These are phyloP conservation scores for Xenentodon cancila DNA, from an alignment of 2,797 vertebrate genomes.

Conservation along the genomic window DNA sequence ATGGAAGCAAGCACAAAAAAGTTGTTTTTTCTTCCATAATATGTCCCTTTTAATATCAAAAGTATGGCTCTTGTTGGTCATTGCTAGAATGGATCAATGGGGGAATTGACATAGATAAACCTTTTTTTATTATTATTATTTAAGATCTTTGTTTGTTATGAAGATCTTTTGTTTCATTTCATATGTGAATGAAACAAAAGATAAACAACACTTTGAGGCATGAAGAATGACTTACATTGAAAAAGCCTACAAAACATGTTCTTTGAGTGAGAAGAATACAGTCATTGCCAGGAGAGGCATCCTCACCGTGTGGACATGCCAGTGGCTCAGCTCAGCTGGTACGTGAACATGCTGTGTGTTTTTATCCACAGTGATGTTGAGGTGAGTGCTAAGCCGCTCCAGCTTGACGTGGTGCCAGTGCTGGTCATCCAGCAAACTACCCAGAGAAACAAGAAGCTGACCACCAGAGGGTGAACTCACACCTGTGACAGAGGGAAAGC, in stretches of 20 bases:
- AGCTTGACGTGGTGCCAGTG: slow-evolving; percentile 94
- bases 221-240: not conserved
- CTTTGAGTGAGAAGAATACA: not conserved
- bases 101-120: no score
- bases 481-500: slow-evolving; percentile 50
- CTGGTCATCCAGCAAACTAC: slow-evolving; percentile 94
- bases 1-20: no score
- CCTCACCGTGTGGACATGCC: slow-evolving; percentile 91
- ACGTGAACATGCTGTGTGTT: slow-evolving; percentile 87
- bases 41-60: no score
- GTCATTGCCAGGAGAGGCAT: not conserved
- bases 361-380: slow-evolving; percentile 93
- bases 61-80: no score
- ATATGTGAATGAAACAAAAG: no score
- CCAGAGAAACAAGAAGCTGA: slow-evolving; percentile 83
- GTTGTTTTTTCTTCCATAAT: no score
- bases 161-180: no score
- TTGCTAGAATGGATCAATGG: no score
- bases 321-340: slow-evolving; percentile 85
- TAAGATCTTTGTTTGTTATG: no score
- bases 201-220: no score
- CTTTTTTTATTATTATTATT: no score
- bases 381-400: slow-evolving; percentile 89
- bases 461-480: slow-evolving; percentile 66
- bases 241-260: not conserved